Conservation (phyloP, 2,797 vertebrate genomes). For the Sphenodon punctatus region DNA sequence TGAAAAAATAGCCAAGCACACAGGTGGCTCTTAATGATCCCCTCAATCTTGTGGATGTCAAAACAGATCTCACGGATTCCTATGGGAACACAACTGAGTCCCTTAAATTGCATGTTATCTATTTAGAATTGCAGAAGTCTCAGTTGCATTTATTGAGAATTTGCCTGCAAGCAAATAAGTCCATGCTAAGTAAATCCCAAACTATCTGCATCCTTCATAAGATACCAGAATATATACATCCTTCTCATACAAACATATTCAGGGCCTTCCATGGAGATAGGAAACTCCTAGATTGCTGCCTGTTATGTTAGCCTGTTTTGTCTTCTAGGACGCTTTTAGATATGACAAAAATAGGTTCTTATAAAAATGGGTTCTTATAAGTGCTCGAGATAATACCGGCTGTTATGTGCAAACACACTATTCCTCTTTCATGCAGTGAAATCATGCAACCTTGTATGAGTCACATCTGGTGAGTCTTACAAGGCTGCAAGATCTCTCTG, state of each 20-base stretch:
- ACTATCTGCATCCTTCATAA: not conserved
- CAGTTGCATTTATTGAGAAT: constrained; percentile 31
- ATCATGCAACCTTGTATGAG: too few species aligned
- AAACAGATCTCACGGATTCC: not conserved
- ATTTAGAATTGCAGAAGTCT: not conserved
- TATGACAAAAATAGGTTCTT: too few species aligned
- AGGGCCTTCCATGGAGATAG: constrained; percentile 1
- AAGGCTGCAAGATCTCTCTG: too few species aligned
- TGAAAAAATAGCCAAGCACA: constrained; percentile 14
- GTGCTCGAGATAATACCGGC: too few species aligned
- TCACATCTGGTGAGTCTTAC: too few species aligned
- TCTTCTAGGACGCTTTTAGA: too few species aligned
- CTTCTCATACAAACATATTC: constrained; percentile 8
- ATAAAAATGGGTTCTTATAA: too few species aligned
- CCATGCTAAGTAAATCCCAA: not conserved
- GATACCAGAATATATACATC: not conserved
- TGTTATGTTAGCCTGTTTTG: too few species aligned
- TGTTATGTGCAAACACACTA: too few species aligned
- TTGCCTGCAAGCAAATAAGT: not conserved
- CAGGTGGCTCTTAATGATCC: not conserved
- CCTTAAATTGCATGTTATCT: not conserved
- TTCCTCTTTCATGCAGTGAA: too few species aligned
- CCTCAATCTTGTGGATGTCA: constrained; percentile 18
- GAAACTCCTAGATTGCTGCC: too few species aligned
- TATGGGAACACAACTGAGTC: not conserved